Conservation (phyloP, 2,113 vertebrate genomes). For the Aix galericulata region DNA sequence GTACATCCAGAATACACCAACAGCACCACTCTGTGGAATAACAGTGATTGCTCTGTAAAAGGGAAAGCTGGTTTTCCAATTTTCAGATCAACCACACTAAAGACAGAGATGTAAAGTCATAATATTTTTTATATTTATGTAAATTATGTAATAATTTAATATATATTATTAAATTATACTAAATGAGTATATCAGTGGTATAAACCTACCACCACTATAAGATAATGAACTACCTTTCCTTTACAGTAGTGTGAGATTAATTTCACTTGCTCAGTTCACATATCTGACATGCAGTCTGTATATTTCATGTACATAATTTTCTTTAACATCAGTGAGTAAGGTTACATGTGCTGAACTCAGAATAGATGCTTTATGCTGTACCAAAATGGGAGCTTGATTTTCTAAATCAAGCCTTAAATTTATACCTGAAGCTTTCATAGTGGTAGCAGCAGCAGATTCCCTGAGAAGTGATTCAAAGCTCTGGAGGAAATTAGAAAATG, state of each 20-base stretch:
- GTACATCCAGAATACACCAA: neutral
- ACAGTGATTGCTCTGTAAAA: neutral
- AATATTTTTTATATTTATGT: neutral
- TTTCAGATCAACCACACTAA: fast-evolving
- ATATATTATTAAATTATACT: neutral
- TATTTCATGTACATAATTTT: neutral
- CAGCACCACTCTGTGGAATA: conserved; percentile 70
- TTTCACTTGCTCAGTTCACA: neutral
- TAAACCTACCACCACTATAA: neutral
- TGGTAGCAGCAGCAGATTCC: neutral
- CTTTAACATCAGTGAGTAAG: neutral
- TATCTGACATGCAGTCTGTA: neutral
- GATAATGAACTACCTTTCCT: neutral
- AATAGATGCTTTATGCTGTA: neutral
- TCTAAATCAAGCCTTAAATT: neutral
- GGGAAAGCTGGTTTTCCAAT: neutral
- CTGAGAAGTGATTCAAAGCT: neutral
- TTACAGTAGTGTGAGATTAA: neutral
- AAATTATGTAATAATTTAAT: neutral
- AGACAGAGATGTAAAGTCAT: neutral
- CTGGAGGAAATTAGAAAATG: neutral
- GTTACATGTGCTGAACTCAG: neutral
- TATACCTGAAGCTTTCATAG: neutral
- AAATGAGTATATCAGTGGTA: neutral
- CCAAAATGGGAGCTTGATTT: neutral